Percentiles rank a stretch among this genome's conserved stretches.
phyloP scores from a whole-genome alignment of 2,888 invertebrate species.

The Elaeidobius kamerunicus region DNA sequence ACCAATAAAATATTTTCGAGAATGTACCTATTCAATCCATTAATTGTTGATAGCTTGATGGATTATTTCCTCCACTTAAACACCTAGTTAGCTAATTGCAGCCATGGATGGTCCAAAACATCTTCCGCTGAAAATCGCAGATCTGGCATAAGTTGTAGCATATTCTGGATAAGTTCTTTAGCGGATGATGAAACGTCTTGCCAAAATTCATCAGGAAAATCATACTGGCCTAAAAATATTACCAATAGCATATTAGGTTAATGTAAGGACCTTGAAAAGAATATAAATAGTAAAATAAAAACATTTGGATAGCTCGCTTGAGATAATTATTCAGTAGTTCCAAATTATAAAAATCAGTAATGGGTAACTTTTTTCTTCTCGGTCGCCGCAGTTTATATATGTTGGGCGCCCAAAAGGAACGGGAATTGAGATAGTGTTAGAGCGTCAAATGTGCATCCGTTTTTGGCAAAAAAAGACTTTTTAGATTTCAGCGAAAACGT shows the following conservation, averaged over 20 bases:
- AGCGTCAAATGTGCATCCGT: too few relatives aligned
- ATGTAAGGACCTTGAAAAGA: not conserved
- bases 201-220: slow-evolving; percentile 97
- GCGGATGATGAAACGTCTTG: slow-evolving; percentile 84
- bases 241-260: not conserved
- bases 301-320: too few relatives aligned
- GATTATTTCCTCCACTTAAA: not conserved
- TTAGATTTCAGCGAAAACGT: too few relatives aligned
- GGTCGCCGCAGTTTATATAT: too few relatives aligned
- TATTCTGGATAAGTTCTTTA: slow-evolving; percentile 86
- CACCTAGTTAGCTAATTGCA: slow-evolving; percentile 29
- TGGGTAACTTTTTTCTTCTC: too few relatives aligned
- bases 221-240: slow-evolving; percentile 58
- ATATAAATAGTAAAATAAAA: not conserved
- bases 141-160: slow-evolving; percentile 88
- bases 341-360: too few relatives aligned
- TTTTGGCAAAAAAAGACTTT: too few relatives aligned
- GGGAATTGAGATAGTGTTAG: too few relatives aligned
- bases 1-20: too few relatives aligned
- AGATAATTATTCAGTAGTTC: too few relatives aligned
- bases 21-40: slow-evolving; percentile 9
- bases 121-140: slow-evolving; percentile 89
- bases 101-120: slow-evolving; percentile 89
- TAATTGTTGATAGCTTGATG: not conserved
- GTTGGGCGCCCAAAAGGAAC: too few relatives aligned